Base-by-base conservation (phyloP, 1,140 invertebrate species). In the Diploscapter pachys region DNA sequence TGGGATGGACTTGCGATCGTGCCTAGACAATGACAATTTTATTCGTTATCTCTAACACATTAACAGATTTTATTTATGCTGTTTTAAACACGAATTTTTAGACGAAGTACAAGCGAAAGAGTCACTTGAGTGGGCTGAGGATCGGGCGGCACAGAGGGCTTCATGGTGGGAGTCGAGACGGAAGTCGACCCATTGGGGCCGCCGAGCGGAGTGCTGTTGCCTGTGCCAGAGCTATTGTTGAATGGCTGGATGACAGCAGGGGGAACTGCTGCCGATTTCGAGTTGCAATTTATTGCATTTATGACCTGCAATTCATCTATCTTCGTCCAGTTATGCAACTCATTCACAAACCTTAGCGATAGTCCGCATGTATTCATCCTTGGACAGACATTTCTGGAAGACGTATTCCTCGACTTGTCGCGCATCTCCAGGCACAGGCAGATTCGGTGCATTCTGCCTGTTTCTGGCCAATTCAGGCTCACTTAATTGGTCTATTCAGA, bases 221-320 rank as follows among this genome's bases (percentile, higher is more conserved):
- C 57, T 75, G 59, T 71, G 71, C 49, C 73, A 75, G 13, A 52
- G 75, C 31, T 31, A 31, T 31, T 31, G 13, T 55, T 71, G 31
- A 73, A 74, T 56, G 77, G 72, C 55, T 83, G 82, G 31, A 84
- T 73, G 50, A 81, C 82, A 9, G 71, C 77, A 31, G 31, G 31
- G 2, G 83, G 83, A 11, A 84, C 82, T 4, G 80, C 81, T 8
- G 82, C 81, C 66, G 72, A 81, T 71, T 85, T 85, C 9, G 82
- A 86, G 73, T 85, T 85, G 77, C 83, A 85, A 71, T 85, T 85
- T 54, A 85, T 85, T 1, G 83, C 83, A 69, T 85, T 85, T 13
- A 85, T 85, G 48, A 82, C 72, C 71, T 72, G 71, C 5, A 72
- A 72, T 71, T 4, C 31, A 31, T 31, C 31, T 31, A 31, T 31